Evolutionary conservation across 2,888 invertebrate genomes (phyloP).

Genomic region (Hymenopus coronatus): DNA sequence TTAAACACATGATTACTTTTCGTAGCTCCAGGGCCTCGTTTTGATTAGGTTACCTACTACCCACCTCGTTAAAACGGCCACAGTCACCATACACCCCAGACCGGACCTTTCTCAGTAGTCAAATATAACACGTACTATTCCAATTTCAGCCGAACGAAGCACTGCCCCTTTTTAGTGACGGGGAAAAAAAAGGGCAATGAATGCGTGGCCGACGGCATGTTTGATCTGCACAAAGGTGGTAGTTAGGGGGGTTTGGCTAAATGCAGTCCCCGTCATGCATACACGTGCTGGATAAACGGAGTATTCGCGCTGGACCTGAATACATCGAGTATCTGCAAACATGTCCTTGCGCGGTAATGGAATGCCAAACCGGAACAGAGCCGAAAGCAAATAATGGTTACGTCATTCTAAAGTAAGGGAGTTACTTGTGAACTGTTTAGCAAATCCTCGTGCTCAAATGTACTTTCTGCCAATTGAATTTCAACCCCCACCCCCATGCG

Average conservation of each 20-base stretch:
- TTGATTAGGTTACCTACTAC: not conserved
- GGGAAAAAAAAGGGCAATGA: not conserved
- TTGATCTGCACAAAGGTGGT: not conserved
- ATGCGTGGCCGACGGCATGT: not conserved
- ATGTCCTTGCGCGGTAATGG: not conserved
- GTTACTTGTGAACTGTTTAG: not conserved
- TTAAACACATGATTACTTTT: conserved; percentile 18
- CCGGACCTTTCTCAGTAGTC: not conserved
- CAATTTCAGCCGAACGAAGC: not conserved
- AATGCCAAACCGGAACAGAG: not conserved
- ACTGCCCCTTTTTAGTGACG: not conserved
- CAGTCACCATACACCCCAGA: not conserved
- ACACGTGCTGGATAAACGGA: not conserved
- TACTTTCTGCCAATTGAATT: not conserved
- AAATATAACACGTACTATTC: conserved; percentile 12
- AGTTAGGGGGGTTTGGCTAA: not conserved
- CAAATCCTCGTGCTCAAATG: not conserved
- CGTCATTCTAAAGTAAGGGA: conserved; percentile 3
- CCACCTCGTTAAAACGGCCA: not conserved
- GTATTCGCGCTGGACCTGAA: not conserved
- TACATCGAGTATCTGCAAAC: not conserved
- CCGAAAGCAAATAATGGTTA: conserved; percentile 2
- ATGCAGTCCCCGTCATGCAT: not conserved
- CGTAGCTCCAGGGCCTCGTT: not conserved
- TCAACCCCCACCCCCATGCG: not conserved